Evolutionary conservation across 2,797 vertebrate species (phyloP).

Genomic region (Anabacerthia variegaticeps): DNA sequence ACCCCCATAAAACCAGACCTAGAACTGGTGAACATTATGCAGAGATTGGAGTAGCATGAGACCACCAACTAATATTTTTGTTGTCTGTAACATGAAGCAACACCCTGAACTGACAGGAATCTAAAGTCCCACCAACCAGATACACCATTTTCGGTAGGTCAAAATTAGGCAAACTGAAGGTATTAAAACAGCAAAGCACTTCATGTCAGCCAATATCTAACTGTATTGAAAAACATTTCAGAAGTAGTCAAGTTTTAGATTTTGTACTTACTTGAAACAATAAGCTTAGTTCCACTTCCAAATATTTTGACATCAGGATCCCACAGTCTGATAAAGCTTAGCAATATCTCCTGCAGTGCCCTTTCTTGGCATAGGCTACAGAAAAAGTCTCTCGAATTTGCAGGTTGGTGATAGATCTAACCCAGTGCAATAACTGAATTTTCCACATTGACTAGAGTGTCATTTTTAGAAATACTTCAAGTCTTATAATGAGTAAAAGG

Average conservation of each 20-base stretch:
- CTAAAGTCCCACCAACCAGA: neutral
- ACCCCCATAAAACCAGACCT: neutral
- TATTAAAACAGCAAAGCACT: neutral
- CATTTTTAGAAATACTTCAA: neutral
- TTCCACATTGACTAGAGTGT: neutral
- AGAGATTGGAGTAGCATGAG: neutral
- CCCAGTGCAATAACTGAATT: neutral
- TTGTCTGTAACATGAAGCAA: neutral
- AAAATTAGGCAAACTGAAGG: neutral
- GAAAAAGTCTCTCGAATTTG: neutral
- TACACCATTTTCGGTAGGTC: neutral
- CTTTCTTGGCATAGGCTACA: neutral
- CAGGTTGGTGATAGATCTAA: neutral
- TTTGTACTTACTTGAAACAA: conserved; percentile 59
- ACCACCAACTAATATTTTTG: neutral
- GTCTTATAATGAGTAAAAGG: neutral
- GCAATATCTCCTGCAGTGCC: conserved; percentile 1
- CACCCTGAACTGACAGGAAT: neutral
- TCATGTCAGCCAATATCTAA: neutral
- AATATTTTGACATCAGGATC: conserved; percentile 17
- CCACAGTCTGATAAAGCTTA: conserved; percentile 15
- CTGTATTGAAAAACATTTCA: neutral
- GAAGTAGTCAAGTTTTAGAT: neutral
- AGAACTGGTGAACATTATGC: neutral
- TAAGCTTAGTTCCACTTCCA: conserved; percentile 59